A percentile compares a stretch with the other conserved stretches of the same genome.
Conservation (phyloP, 2,113 vertebrate species). For the Syngnathus floridae region DNA sequence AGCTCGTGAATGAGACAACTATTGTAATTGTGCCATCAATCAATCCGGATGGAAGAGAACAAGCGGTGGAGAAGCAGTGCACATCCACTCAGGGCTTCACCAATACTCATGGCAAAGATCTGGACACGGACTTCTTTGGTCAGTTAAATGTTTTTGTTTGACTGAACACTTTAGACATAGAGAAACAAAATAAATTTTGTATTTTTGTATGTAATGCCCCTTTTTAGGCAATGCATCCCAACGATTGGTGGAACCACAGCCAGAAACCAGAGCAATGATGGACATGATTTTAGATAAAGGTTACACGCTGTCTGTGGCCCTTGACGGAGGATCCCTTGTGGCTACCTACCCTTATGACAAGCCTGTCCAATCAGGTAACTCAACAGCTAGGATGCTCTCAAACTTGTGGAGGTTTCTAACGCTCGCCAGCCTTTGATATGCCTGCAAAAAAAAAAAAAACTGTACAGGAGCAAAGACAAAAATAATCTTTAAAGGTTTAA, state of each 20-base stretch:
- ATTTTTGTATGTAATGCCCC: background rate
- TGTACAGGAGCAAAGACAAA: background rate
- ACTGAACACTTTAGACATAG: background rate
- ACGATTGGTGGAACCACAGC: conserved; percentile 66
- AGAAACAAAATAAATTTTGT: background rate
- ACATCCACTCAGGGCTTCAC: conserved; percentile 72
- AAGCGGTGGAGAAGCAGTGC: conserved; percentile 83
- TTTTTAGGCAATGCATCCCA: conserved; percentile 81
- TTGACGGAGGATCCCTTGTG: conserved; percentile 89
- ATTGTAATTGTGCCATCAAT: conserved; percentile 92
- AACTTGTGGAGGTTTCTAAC: background rate
- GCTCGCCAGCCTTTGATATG: background rate
- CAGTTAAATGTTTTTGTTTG: conserved; percentile 35
- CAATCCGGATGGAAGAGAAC: conserved; percentile 90
- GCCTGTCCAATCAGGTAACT: conserved; percentile 83
- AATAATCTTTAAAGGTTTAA: background rate
- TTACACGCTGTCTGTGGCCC: conserved; percentile 86
- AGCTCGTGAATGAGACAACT: conserved; percentile 88
- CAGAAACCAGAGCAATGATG: conserved; percentile 88
- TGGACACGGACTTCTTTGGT: conserved; percentile 93
- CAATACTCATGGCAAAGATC: conserved; percentile 80
- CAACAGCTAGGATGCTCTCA: background rate
- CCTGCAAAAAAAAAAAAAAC: background rate
- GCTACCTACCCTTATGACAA: conserved; percentile 92
- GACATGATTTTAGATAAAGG: conserved; percentile 81